A percentile compares a stretch with the other conserved stretches of the same genome.
phyloP scores from a whole-genome alignment of 1,140 invertebrate genomes.

The Procambarus clarkii region DNA sequence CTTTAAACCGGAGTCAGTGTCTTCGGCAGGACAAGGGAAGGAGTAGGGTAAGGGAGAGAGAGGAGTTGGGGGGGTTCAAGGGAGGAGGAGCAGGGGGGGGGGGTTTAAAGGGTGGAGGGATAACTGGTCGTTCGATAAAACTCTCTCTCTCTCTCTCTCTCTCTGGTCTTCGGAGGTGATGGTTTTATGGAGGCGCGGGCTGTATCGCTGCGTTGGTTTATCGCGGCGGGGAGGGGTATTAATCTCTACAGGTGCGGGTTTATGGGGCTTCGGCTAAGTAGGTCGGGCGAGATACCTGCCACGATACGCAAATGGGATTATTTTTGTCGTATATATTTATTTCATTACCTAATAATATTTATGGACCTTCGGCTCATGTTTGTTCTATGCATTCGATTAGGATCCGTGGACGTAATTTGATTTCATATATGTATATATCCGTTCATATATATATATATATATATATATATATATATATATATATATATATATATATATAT shows the following conservation, averaged over 20 bases:
- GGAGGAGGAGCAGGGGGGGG: no score
- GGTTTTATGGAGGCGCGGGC: neutral
- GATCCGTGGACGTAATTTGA: no score
- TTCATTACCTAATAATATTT: neutral
- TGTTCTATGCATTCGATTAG: no score
- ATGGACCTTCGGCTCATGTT: no score
- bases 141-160: no score
- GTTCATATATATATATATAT: constrained; percentile 30
- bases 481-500: constrained; percentile 15
- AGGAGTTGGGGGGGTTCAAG: no score
- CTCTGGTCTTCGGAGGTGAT: constrained; percentile 17
- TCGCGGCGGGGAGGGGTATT: neutral
- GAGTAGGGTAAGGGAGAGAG: no score
- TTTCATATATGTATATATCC: neutral
- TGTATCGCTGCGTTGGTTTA: constrained; percentile 5
- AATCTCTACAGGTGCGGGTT: constrained; percentile 18
- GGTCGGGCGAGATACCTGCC: constrained; percentile 13
- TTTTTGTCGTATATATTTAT: neutral
- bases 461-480: constrained; percentile 18
- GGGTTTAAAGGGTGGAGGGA: no score
- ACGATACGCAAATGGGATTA: neutral
- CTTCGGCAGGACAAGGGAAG: no score
- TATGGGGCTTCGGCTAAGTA: neutral
- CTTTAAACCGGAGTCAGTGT: no score
- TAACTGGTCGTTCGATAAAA: constrained; percentile 1